Conservation (phyloP, 2,113 vertebrate species). For the Ramphastos sulfuratus region DNA sequence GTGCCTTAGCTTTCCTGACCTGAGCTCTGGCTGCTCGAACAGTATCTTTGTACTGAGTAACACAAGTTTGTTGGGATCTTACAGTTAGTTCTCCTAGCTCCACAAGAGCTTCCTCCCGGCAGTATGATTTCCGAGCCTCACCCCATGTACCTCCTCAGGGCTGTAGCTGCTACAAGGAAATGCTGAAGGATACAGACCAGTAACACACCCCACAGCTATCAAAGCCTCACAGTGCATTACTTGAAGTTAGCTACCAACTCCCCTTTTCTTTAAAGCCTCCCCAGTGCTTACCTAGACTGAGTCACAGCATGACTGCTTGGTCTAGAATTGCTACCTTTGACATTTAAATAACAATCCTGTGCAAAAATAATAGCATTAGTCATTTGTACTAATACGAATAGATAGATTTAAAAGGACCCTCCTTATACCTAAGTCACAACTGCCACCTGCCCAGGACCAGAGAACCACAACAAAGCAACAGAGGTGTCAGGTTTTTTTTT, state of each 20-base stretch:
- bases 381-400: neutral
- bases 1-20: too few relatives aligned
- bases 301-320: neutral
- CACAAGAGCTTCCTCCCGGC: neutral
- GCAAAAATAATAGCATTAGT: neutral
- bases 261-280: neutral
- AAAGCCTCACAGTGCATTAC: neutral
- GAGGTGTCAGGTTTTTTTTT: neutral
- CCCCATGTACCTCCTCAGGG: neutral
- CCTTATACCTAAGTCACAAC: neutral
- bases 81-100: neutral
- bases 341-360: neutral
- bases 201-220: neutral
- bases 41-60: too few relatives aligned
- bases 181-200: neutral
- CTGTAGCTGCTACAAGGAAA: neutral
- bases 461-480: neutral
- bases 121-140: accelerated
- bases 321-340: neutral
- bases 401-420: neutral
- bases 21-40: too few relatives aligned
- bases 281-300: neutral
- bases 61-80: neutral
- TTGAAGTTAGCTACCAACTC: neutral
- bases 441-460: neutral